These are phyloP conservation scores for Luehdorfia chinensis DNA, from an alignment of 1,140 invertebrate genomes.

Conservation along the genomic window DNA sequence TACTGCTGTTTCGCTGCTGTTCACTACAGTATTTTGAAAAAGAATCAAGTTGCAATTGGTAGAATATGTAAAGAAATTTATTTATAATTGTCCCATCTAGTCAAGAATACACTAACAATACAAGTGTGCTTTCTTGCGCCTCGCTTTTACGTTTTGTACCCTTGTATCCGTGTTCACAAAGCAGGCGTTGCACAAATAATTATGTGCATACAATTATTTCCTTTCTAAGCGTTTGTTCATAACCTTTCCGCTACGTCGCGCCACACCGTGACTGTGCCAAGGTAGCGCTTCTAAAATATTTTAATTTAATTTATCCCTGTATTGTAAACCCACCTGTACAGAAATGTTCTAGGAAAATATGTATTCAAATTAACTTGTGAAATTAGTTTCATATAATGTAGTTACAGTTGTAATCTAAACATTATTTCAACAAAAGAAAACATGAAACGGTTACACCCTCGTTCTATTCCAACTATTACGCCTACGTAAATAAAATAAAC, in stretches of 20 bases:
- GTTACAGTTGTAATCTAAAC: slow-evolving; percentile 6
- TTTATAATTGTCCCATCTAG: too few species aligned
- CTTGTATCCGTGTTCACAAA: slow-evolving; percentile 54
- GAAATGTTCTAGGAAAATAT: neutral
- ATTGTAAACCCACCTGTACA: neutral
- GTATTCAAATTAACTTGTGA: slow-evolving; percentile 5
- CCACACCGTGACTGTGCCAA: slow-evolving; percentile 18
- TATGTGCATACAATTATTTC: slow-evolving; percentile 73
- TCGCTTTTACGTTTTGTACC: slow-evolving; percentile 35
- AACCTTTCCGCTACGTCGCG: slow-evolving; percentile 16
- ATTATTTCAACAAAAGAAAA: slow-evolving; percentile 14
- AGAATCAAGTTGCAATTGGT: too few species aligned
- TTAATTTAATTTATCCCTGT: neutral
- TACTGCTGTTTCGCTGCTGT: too few species aligned
- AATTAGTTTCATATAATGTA: neutral
- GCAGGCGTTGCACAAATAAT: slow-evolving; percentile 66
- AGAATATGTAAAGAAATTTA: too few species aligned
- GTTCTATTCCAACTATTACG: slow-evolving; percentile 12
- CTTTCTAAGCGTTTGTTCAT: slow-evolving; percentile 55
- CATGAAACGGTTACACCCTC: slow-evolving; percentile 4
- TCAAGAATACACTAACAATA: too few species aligned
- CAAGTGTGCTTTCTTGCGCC: slow-evolving; percentile 18
- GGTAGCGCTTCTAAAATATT: neutral
- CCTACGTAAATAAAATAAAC: slow-evolving; percentile 13
- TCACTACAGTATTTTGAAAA: too few species aligned